Percentiles rank a stretch among this genome's conserved stretches.
Evolutionary conservation across 2,888 invertebrate genomes (phyloP).

Genomic region (Antitype chi): DNA sequence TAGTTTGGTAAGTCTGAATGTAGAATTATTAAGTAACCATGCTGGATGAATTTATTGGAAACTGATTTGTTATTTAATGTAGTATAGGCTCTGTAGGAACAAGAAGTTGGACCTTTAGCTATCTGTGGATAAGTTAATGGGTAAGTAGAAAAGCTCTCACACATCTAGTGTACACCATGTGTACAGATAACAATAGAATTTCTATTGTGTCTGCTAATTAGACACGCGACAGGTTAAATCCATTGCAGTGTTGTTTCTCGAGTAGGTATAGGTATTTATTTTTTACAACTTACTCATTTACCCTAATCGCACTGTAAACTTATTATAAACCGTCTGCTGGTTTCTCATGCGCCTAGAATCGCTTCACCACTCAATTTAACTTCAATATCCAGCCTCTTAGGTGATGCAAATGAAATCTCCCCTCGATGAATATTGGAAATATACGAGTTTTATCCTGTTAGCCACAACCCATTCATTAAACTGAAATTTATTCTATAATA

Average conservation of each 20-base stretch:
- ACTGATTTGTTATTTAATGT: neutral
- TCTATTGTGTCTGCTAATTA: too few relatives aligned
- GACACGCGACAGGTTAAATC: too few relatives aligned
- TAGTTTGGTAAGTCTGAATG: neutral
- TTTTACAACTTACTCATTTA: neutral
- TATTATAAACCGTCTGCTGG: neutral
- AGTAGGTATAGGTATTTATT: neutral
- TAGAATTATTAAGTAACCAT: neutral
- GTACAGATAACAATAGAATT: too few relatives aligned
- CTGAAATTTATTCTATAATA: neutral
- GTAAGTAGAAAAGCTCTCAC: too few relatives aligned
- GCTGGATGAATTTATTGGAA: neutral
- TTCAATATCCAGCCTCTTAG: constrained; percentile 9
- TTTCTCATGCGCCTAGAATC: constrained; percentile 3
- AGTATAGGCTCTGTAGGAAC: too few relatives aligned
- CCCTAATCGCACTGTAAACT: neutral
- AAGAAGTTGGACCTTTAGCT: neutral
- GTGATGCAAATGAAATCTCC: constrained; percentile 22
- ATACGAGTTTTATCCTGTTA: neutral
- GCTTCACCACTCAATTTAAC: constrained; percentile 23
- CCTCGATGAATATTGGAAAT: neutral
- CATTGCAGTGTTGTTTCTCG: neutral
- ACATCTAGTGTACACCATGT: too few relatives aligned
- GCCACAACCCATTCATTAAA: neutral
- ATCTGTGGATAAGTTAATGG: neutral